A percentile compares a stretch with the other conserved stretches of the same genome.
phyloP scores from a whole-genome alignment of 2,113 vertebrate genomes.

The Chlamydotis undulata region DNA sequence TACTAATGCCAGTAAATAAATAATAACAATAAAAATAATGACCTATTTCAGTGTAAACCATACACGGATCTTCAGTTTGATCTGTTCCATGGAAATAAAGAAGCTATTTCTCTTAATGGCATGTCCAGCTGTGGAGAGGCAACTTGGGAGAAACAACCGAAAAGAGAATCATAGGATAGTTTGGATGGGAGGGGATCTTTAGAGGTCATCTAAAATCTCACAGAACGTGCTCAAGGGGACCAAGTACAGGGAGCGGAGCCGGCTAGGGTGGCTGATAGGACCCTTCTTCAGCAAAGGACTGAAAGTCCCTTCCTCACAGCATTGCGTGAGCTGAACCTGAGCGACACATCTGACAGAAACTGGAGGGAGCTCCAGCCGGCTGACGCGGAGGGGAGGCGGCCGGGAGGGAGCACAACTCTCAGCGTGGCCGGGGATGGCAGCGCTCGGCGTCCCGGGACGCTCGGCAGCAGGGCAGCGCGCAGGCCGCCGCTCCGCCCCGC shows the following conservation, averaged over 20 bases:
- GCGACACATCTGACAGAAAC: neutral
- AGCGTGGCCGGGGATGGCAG: too few relatives aligned
- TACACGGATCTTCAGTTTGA: neutral
- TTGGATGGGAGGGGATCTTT: too few relatives aligned
- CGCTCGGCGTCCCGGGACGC: accelerated
- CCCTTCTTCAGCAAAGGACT: neutral
- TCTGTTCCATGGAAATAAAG: neutral
- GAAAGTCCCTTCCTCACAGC: neutral
- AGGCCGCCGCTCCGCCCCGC: too few relatives aligned
- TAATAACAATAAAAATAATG: neutral
- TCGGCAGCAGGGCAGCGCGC: accelerated
- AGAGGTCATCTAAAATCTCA: neutral
- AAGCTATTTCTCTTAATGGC: neutral
- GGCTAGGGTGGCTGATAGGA: too few relatives aligned
- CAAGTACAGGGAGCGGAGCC: accelerated
- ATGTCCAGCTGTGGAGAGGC: too few relatives aligned
- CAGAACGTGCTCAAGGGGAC: accelerated
- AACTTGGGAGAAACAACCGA: neutral
- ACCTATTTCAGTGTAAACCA: neutral
- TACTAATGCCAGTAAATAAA: neutral
- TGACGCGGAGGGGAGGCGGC: neutral
- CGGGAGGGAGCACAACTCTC: neutral
- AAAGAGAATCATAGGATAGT: too few relatives aligned
- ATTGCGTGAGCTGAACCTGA: neutral
- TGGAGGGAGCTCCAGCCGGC: neutral